Evolutionary conservation across 2,888 invertebrate species (phyloP).

Genomic region (Chouioia cunea): DNA sequence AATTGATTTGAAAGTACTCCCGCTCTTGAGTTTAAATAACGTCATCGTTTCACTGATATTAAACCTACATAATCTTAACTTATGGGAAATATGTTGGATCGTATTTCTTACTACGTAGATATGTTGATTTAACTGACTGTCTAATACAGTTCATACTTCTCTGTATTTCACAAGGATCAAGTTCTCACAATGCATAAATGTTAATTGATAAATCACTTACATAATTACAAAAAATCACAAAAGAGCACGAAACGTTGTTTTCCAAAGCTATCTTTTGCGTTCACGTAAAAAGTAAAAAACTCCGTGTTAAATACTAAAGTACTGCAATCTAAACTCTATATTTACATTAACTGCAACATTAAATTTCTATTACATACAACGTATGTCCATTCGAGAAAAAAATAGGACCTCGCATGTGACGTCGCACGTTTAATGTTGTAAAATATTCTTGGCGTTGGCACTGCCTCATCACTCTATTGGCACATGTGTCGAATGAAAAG

Average conservation of each 20-base stretch:
- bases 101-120: too few relatives aligned
- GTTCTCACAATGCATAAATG: constrained; percentile 23
- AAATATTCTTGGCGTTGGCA: constrained; percentile 1
- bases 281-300: constrained; percentile 22
- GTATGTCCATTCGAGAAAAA: too few relatives aligned
- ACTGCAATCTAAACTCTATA: constrained; percentile 57
- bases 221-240: constrained; percentile 41
- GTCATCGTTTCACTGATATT: too few relatives aligned
- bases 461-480: constrained; percentile 49
- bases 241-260: constrained; percentile 22
- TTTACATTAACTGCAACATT: constrained; percentile 54
- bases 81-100: background rate
- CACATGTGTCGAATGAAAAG: constrained; percentile 37
- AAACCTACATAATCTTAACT: background rate
- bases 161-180: constrained; percentile 18
- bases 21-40: too few relatives aligned
- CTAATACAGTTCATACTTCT: constrained; percentile 3
- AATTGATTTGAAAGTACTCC: too few relatives aligned
- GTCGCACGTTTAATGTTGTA: too few relatives aligned
- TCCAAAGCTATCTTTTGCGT: constrained; percentile 25
- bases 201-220: constrained; percentile 37
- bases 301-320: constrained; percentile 35
- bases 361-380: background rate
- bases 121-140: too few relatives aligned
- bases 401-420: too few relatives aligned